Conservation (phyloP, 2,888 invertebrate species). For the Ferdinandea cuprea region DNA sequence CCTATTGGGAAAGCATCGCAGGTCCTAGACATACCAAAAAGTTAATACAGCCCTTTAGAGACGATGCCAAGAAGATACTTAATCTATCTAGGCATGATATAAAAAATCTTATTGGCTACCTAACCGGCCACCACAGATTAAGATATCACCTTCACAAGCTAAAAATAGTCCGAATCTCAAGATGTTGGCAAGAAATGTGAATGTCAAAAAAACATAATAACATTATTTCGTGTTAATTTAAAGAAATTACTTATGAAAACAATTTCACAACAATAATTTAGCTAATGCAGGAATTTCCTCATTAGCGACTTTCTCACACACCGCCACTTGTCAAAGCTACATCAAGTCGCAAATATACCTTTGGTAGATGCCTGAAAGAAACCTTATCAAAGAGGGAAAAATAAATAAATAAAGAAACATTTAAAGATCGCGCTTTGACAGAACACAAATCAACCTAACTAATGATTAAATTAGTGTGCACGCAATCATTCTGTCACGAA, state of each 20-base stretch:
- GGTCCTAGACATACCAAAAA: too few relatives aligned
- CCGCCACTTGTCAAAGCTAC: not conserved
- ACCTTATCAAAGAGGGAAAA: slow-evolving; percentile 9
- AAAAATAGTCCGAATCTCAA: too few relatives aligned
- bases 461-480: slow-evolving; percentile 51
- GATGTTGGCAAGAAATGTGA: too few relatives aligned
- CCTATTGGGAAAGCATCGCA: too few relatives aligned
- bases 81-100: too few relatives aligned
- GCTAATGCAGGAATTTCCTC: not conserved
- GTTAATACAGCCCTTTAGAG: too few relatives aligned
- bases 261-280: not conserved
- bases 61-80: too few relatives aligned
- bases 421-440: slow-evolving; percentile 48
- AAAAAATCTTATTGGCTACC: too few relatives aligned
- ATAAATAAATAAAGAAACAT: slow-evolving; percentile 28
- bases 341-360: not conserved
- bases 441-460: slow-evolving; percentile 50
- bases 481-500: slow-evolving; percentile 65
- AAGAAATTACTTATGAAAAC: not conserved
- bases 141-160: too few relatives aligned
- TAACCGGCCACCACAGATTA: too few relatives aligned
- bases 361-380: not conserved
- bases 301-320: not conserved
- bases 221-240: not conserved
- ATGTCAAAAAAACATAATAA: not conserved